Base-by-base conservation (phyloP, 53 echinoderm and acorn worm genomes). In the Echinometra lucunter region DNA sequence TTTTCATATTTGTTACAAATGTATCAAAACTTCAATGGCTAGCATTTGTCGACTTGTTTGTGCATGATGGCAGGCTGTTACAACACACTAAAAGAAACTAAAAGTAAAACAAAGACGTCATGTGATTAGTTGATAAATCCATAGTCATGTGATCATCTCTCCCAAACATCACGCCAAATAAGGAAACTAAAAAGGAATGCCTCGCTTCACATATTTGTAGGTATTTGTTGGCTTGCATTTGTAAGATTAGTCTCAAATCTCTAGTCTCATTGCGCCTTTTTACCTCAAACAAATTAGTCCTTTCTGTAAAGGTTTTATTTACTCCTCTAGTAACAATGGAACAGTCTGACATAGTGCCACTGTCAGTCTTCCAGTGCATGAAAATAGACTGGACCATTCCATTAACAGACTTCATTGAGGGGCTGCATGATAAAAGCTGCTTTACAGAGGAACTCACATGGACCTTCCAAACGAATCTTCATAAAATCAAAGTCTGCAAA, bases 321-420 rank as follows among this genome's bases (percentile, higher is more conserved):
- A 83, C 66, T 87, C 94, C 85, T 83, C 94, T 66, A 53, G 82
- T 94, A 83, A 93, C 66, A 83, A 83, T 94, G 93, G 94, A 19
- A 63, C 58, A 94, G 82, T 85, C 87, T 16, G 91, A 44, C 82
- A 92, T 13, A 30, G 40, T 81, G 81, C 95, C 81, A 92, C 88
- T 94, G 80, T 91, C 88, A 94, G 92, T 94, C 97, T 91, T 90
- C 66, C 94, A 95, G 95, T 97, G 97, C 97, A 97, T 96, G 96
- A 83, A 83, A 83, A 63, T 55, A 83, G 93, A 83, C 42, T n/a
- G 66, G 94, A 95, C 47, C 66, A 66, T 94, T 60, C 94, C 85
- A 94, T 94, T 58, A 57, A 67, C 66, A 44, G 94, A 83, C 85
- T 37, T 63, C 94, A 83, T 47, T 18, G 85, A 83, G 66, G 66